These are phyloP conservation scores for Schizotus pectinicornis DNA, from an alignment of 2,888 invertebrate species.

Conservation along the genomic window DNA sequence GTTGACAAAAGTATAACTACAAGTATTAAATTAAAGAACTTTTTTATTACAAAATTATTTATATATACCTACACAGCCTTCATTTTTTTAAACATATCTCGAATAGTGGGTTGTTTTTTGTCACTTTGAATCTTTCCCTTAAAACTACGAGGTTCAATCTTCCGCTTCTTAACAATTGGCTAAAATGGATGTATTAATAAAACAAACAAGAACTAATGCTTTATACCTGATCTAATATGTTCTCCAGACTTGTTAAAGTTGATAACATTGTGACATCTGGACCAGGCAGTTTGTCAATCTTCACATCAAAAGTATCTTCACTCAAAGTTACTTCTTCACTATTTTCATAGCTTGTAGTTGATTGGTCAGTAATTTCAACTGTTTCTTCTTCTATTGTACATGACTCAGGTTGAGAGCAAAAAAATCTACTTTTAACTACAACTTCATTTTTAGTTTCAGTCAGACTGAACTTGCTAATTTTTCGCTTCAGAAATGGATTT, in stretches of 20 bases:
- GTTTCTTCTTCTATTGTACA: conserved; percentile 17
- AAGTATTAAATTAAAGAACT: background rate
- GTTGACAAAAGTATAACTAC: background rate
- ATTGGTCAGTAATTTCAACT: no score
- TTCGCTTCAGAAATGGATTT: conserved; percentile 56
- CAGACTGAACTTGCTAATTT: conserved; percentile 62
- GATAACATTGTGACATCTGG: no score
- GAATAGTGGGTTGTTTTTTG: conserved; percentile 9
- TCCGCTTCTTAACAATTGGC: background rate
- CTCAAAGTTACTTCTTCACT: no score
- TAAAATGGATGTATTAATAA: no score
- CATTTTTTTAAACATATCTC: conserved; percentile 18
- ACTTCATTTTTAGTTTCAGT: conserved; percentile 56
- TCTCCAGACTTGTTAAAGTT: no score
- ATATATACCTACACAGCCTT: background rate
- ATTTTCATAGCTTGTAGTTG: no score
- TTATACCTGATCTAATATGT: no score
- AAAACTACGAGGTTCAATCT: background rate
- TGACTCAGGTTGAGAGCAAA: conserved; percentile 49
- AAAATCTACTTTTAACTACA: conserved; percentile 68
- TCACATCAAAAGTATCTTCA: no score
- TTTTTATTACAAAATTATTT: background rate
- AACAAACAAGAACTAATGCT: background rate
- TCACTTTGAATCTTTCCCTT: background rate
- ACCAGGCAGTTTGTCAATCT: no score